These are phyloP conservation scores for Hippocampus mohnikei DNA, from an alignment of 2,113 vertebrate genomes.

Conservation along the genomic window DNA sequence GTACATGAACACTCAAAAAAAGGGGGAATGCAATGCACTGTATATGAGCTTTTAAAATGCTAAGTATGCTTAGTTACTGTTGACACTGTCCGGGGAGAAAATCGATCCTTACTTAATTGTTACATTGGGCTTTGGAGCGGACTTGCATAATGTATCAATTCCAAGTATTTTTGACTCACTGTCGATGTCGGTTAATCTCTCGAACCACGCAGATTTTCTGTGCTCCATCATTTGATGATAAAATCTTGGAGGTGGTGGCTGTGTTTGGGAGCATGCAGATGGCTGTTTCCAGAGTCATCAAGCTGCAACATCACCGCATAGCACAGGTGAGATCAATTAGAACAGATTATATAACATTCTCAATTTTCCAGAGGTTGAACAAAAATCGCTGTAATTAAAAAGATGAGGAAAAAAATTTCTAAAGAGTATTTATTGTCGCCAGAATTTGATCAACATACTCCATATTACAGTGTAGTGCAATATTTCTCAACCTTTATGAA, in stretches of 20 bases:
- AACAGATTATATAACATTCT: not conserved
- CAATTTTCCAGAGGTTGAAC: not conserved
- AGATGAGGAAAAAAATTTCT: no score
- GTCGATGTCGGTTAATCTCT: not conserved
- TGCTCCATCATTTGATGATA: constrained; percentile 95
- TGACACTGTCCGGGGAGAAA: no score
- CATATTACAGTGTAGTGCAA: no score
- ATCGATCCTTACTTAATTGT: no score
- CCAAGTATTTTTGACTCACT: no score
- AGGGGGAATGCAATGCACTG: not conserved
- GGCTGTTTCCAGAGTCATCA: constrained; percentile 96
- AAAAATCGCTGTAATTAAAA: not conserved
- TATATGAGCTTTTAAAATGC: no score
- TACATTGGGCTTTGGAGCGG: no score
- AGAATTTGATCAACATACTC: no score
- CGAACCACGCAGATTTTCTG: constrained; percentile 86
- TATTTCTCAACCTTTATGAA: no score
- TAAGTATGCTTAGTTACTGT: no score
- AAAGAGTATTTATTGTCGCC: no score
- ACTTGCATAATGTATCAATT: no score
- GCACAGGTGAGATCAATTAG: constrained; percentile 80
- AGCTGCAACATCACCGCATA: constrained; percentile 94
- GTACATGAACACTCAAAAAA: not conserved
- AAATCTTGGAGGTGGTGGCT: constrained; percentile 94
- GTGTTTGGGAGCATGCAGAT: constrained; percentile 99